A percentile compares a stretch with the other conserved stretches of the same genome.
Conservation (phyloP, 2,113 vertebrate genomes). For the Aptenodytes forsteri region DNA sequence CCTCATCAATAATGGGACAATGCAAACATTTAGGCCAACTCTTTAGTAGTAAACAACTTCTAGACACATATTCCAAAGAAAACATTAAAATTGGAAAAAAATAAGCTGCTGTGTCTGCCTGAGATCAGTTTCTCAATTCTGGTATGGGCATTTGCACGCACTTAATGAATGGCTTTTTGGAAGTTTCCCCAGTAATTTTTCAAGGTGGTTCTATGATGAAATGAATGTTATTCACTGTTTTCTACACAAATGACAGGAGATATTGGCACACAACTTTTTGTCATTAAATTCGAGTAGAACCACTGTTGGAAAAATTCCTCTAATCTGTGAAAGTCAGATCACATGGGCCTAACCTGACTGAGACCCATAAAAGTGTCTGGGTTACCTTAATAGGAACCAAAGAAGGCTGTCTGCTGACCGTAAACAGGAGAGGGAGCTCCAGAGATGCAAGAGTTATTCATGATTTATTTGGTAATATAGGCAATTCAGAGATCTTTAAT, state of each 20-base stretch:
- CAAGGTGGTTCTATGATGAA: neutral
- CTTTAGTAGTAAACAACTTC: neutral
- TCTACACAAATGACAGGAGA: neutral
- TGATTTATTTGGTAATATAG: neutral
- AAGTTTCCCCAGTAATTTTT: neutral
- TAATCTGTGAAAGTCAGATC: neutral
- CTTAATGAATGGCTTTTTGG: neutral
- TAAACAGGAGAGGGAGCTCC: conserved; percentile 59
- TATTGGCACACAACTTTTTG: neutral
- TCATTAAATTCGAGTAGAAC: neutral
- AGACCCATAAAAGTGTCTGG: neutral
- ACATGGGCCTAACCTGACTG: neutral
- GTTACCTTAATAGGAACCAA: neutral
- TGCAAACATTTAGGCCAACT: neutral
- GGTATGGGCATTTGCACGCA: neutral
- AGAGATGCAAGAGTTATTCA: conserved; percentile 18
- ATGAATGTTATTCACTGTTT: neutral
- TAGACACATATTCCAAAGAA: neutral
- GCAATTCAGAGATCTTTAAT: neutral
- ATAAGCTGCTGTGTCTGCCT: neutral
- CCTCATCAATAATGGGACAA: neutral
- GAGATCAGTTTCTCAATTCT: neutral
- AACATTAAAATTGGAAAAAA: neutral
- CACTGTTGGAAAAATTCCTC: neutral
- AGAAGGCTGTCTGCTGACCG: neutral